Conservation (phyloP, 2,888 invertebrate genomes). For the Boloria euphrosyne region DNA sequence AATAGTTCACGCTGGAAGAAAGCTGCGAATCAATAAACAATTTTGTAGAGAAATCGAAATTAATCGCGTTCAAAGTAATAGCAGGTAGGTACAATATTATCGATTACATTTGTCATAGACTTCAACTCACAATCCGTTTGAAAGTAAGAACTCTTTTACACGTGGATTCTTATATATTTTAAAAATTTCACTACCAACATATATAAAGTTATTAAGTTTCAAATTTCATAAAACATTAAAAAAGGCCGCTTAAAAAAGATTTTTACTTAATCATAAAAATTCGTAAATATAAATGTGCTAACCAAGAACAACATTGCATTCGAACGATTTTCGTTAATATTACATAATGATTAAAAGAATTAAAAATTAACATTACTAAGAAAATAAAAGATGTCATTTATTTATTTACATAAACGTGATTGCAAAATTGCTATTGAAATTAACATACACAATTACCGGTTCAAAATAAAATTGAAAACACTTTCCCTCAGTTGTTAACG, state of each 20-base stretch:
- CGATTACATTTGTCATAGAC: slow-evolving; percentile 17
- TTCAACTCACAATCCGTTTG: not conserved
- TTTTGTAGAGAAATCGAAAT: slow-evolving; percentile 54
- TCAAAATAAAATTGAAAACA: slow-evolving; percentile 26
- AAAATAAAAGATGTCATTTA: too few species aligned
- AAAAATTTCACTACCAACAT: too few species aligned
- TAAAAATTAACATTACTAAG: not conserved
- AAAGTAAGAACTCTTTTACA: not conserved
- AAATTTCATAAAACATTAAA: too few species aligned
- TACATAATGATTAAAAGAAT: not conserved
- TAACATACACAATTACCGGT: slow-evolving; percentile 5
- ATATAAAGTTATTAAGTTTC: too few species aligned
- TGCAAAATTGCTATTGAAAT: not conserved
- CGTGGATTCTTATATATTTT: too few species aligned
- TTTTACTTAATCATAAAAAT: too few species aligned
- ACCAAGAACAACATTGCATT: too few species aligned
- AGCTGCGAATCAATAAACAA: slow-evolving; percentile 47
- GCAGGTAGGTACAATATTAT: slow-evolving; percentile 20
- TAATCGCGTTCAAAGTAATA: slow-evolving; percentile 45
- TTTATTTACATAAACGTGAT: not conserved
- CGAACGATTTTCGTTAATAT: too few species aligned
- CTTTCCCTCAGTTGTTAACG: slow-evolving; percentile 38
- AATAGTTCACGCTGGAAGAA: slow-evolving; percentile 48
- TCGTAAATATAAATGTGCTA: too few species aligned
- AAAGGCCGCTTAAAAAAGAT: too few species aligned